Evolutionary conservation across 2,113 vertebrate genomes (phyloP).

Genomic region (Canis aureus): DNA sequence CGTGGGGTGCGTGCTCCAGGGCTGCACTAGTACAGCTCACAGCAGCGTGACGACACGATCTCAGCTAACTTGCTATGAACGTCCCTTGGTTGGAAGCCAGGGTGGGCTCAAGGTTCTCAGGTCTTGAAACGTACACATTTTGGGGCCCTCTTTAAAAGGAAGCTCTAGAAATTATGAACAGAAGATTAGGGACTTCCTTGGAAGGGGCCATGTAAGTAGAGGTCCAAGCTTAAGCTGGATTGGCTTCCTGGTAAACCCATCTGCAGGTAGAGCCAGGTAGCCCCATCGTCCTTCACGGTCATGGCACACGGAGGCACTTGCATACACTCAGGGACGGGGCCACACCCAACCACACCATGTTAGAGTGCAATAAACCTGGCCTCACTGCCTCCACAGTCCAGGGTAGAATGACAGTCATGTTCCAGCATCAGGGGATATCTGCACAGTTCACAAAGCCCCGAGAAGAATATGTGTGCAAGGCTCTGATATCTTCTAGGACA

Average conservation of each 20-base stretch:
- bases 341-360: fast-evolving
- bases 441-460: fast-evolving
- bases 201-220: fast-evolving
- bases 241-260: fast-evolving
- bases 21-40: fast-evolving
- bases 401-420: fast-evolving
- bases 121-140: neutral
- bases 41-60: fast-evolving
- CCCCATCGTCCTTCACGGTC: no score
- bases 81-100: neutral
- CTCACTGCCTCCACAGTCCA: neutral
- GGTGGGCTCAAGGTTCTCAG: neutral
- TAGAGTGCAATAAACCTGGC: neutral
- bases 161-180: neutral
- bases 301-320: neutral
- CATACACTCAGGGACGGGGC: fast-evolving
- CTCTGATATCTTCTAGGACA: fast-evolving
- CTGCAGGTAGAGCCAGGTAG: fast-evolving
- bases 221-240: neutral
- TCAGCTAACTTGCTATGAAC: neutral
- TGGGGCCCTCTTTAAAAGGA: neutral
- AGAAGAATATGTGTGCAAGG: fast-evolving
- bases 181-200: neutral
- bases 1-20: neutral
- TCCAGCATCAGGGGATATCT: neutral